Percentiles rank a stretch among this genome's conserved stretches.
Conservation (phyloP, 2,888 invertebrate genomes). For the Disparrhopalites patrizii region DNA sequence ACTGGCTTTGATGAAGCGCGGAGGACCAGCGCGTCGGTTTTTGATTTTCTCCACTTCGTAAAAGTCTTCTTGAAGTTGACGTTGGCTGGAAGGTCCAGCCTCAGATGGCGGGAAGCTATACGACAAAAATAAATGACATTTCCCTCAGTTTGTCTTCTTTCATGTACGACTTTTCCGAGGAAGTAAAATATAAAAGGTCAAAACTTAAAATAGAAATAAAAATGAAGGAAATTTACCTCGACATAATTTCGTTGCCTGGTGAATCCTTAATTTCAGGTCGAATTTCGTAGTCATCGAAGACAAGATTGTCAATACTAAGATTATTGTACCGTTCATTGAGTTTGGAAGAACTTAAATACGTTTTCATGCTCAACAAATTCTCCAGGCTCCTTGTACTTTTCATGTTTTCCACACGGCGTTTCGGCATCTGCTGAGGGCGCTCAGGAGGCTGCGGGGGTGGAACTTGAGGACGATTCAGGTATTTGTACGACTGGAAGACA, state of each 20-base stretch:
- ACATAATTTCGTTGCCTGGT: conserved; percentile 20
- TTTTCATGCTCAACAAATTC: conserved; percentile 61
- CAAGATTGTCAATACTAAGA: conserved; percentile 28
- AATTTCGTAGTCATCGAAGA: conserved; percentile 29
- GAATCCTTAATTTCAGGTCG: conserved; percentile 27
- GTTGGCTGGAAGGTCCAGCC: conserved; percentile 22
- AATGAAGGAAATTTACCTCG: conserved; percentile 1
- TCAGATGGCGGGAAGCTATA: conserved; percentile 15
- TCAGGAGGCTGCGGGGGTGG: conserved; percentile 30
- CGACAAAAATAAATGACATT: neutral
- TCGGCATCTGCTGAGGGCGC: conserved; percentile 2
- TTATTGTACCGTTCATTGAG: conserved; percentile 28
- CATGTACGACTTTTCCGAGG: no score
- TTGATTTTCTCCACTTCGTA: conserved; percentile 21
- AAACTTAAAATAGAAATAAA: neutral
- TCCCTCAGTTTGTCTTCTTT: no score
- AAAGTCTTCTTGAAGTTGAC: conserved; percentile 20
- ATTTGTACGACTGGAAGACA: conserved; percentile 23
- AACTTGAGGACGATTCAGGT: conserved; percentile 29
- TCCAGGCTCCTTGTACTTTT: conserved; percentile 62
- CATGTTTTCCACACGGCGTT: conserved; percentile 1
- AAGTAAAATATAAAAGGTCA: neutral
- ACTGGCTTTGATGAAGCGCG: conserved; percentile 38
- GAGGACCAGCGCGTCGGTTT: conserved; percentile 34
- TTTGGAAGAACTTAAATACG: conserved; percentile 27